Evolutionary conservation across 2,888 invertebrate genomes (phyloP).

Genomic region (Pheosia gnoma): DNA sequence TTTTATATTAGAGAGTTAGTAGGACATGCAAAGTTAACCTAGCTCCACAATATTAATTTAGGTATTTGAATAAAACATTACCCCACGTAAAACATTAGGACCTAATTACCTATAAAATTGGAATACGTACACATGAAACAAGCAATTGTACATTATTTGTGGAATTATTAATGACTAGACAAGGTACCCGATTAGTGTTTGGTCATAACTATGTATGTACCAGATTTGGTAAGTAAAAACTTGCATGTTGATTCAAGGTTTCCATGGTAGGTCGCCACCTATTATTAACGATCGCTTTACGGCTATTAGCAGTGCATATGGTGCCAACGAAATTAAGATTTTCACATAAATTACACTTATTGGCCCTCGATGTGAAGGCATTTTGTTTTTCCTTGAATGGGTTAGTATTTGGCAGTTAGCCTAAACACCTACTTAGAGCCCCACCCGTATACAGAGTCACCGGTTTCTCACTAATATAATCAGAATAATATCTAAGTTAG

Average conservation of each 20-base stretch:
- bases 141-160: constrained; percentile 15
- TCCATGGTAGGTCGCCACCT: not conserved
- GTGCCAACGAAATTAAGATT: constrained; percentile 5
- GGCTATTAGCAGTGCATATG: constrained; percentile 2
- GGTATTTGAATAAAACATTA: no score
- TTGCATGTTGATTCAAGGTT: not conserved
- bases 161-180: constrained; percentile 45
- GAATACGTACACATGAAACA: not conserved
- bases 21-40: no score
- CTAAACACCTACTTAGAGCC: no score
- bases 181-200: no score
- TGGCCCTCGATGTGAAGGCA: not conserved
- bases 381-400: not conserved
- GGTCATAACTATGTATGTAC: no score
- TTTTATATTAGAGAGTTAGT: no score
- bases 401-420: not conserved
- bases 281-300: constrained; percentile 3
- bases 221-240: not conserved
- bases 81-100: no score
- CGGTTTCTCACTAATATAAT: no score
- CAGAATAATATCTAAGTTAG: no score
- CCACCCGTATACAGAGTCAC: no score
- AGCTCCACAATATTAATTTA: no score
- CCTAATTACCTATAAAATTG: no score
- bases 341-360: constrained; percentile 6